Evolutionary conservation across 2,888 invertebrate species (phyloP), one percentile per base, ranked within the genome.

Genomic region (Xestia c-nigrum): DNA sequence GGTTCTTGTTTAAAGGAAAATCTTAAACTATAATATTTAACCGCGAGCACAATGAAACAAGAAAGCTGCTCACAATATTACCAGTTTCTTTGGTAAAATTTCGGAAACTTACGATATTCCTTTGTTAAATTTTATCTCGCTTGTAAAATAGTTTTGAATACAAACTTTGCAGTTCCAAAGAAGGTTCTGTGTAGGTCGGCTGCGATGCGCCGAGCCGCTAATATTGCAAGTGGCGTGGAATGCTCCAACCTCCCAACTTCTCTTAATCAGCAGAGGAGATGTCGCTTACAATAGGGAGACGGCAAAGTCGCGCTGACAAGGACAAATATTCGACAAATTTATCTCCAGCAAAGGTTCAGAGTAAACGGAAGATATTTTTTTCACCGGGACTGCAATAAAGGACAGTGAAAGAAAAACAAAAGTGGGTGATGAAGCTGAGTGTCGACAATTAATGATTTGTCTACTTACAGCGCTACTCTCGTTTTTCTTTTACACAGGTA

Each of bases 241-340:
- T 89, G 84, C 84, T 82, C 85, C 82, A 73, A 73, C 73, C 59
- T 74, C 74, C 74, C 74, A 89, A 90, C 81, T 90, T 89, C 89
- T 89, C 89, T 89, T 90, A 90, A 91, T 91, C 90, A 90, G 85
- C 80, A 82, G 81, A 75, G 72, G 81, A 80, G 81, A 88, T 87
- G 84, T 86, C 89, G 78, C 83, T 80, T 86, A 82, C 80, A 81
- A 81, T 81, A 84, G 78, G 84, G 85, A 80, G 85, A 83, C 90
- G 72, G 71, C 69, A 78, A 78, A 85, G 64, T 72, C 74, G 61
- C 61, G 43, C 72, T 63, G 85, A 83, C 82, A 70, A 77, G 83
- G 89, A 88, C 78, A 78, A 86, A 88, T 87, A 85, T 72, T 74
- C 76, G 70, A 85, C 83, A 76, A 83, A 83, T 87, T 86, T 85